These are phyloP conservation scores for Polyploca ridens DNA, from an alignment of 2,888 invertebrate species.

Conservation along the genomic window DNA sequence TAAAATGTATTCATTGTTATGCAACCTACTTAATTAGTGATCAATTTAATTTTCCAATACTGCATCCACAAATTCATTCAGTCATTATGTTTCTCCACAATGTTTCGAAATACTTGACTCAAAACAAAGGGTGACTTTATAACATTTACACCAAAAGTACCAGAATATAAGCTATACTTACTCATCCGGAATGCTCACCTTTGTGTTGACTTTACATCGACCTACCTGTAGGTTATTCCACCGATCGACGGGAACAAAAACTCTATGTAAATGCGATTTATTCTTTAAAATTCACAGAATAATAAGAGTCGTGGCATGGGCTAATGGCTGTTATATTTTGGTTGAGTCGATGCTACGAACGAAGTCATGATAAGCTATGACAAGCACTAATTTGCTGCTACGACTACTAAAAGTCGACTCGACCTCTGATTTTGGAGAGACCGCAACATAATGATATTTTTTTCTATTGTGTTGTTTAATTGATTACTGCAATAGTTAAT, in stretches of 20 bases:
- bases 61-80: background rate
- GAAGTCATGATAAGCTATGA: slow-evolving; percentile 28
- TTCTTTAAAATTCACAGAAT: slow-evolving; percentile 53
- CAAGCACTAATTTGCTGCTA: slow-evolving; percentile 49
- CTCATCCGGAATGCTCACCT: slow-evolving; percentile 61
- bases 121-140: background rate
- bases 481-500: too few relatives aligned
- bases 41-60: background rate
- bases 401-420: slow-evolving; percentile 51
- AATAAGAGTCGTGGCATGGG: slow-evolving; percentile 39
- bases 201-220: slow-evolving; percentile 71
- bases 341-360: background rate
- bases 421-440: slow-evolving; percentile 36
- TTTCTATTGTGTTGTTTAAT: too few relatives aligned
- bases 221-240: slow-evolving; percentile 79
- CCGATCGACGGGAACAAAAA: slow-evolving; percentile 68
- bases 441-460: slow-evolving; percentile 18
- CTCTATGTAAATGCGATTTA: slow-evolving; percentile 47
- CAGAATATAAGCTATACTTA: slow-evolving; percentile 52
- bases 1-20: slow-evolving; percentile 68
- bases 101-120: background rate
- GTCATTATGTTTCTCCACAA: background rate
- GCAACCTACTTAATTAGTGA: slow-evolving; percentile 28
- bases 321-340: slow-evolving; percentile 37
- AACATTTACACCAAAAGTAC: slow-evolving; percentile 21